Conservation (phyloP, 2,888 invertebrate species). For the Coremacera marginata region DNA sequence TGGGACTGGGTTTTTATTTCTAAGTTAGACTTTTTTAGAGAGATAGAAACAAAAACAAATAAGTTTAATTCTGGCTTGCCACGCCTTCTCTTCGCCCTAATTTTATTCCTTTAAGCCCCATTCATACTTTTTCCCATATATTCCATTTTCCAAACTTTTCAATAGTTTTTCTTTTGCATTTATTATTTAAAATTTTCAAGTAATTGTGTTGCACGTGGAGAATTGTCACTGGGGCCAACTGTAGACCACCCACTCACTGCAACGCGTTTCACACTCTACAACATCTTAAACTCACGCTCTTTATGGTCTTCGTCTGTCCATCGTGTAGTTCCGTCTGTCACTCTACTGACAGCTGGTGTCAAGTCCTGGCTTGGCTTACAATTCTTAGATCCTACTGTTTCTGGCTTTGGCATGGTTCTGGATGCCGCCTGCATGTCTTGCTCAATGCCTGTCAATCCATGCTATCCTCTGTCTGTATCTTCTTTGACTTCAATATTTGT, state of each 20-base stretch:
- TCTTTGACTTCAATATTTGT: slow-evolving; percentile 12
- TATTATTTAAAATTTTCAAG: not conserved
- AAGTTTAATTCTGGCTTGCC: not conserved
- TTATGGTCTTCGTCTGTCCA: not conserved
- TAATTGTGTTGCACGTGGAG: not conserved
- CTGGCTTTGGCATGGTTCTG: not conserved
- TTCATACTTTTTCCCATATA: not conserved
- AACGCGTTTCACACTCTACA: not conserved
- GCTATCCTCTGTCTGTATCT: not conserved
- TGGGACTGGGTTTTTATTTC: not conserved
- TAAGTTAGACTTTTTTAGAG: too few species aligned
- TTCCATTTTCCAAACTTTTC: not conserved
- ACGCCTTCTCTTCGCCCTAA: not conserved
- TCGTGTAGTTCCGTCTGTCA: not conserved
- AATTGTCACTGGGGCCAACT: not conserved
- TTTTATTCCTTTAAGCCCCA: too few species aligned
- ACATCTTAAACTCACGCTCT: not conserved
- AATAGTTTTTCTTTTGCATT: not conserved
- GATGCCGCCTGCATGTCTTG: not conserved
- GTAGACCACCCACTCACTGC: not conserved
- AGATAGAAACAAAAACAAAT: too few species aligned
- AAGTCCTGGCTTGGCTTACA: slow-evolving; percentile 1
- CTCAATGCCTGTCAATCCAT: not conserved
- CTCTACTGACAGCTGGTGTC: slow-evolving; percentile 10
- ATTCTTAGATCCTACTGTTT: not conserved